phyloP scores from a whole-genome alignment of 2,888 invertebrate genomes.

The Tachina fera region DNA sequence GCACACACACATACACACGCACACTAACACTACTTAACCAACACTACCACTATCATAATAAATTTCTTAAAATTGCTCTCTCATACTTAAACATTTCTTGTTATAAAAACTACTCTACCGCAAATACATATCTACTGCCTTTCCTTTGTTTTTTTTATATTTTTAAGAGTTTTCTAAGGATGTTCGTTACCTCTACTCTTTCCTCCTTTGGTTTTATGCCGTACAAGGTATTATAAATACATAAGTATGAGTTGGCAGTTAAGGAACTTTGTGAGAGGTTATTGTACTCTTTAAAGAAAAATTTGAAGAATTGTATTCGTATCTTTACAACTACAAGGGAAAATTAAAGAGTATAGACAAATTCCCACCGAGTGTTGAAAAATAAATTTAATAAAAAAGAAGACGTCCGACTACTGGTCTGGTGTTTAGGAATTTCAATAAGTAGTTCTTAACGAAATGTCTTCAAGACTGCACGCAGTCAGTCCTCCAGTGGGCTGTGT shows the following conservation, averaged over 20 bases:
- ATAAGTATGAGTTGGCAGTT: conserved; percentile 26
- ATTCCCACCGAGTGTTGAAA: conserved; percentile 15
- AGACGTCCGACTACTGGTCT: conserved; percentile 56
- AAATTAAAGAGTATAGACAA: conserved; percentile 19
- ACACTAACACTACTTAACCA: conserved; percentile 33
- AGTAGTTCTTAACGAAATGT: conserved; percentile 62
- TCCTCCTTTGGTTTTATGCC: background rate
- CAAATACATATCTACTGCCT: conserved; percentile 24
- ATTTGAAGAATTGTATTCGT: background rate
- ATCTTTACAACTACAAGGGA: background rate
- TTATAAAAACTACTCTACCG: conserved; percentile 43
- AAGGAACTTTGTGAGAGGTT: conserved; percentile 40
- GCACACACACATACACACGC: background rate
- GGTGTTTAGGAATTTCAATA: conserved; percentile 57
- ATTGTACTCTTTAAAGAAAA: conserved; percentile 30
- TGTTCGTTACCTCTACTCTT: conserved; percentile 16
- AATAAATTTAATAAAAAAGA: conserved; percentile 11
- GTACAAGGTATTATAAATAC: background rate
- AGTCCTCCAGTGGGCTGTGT: background rate
- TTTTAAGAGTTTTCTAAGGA: conserved; percentile 29
- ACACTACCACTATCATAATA: conserved; percentile 31
- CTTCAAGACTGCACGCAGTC: conserved; percentile 43
- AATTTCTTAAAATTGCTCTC: conserved; percentile 54
- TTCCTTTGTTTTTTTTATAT: background rate
- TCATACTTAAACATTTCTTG: conserved; percentile 26